phyloP scores from a whole-genome alignment of 2,113 vertebrate genomes.

The Dromaius novaehollandiae region DNA sequence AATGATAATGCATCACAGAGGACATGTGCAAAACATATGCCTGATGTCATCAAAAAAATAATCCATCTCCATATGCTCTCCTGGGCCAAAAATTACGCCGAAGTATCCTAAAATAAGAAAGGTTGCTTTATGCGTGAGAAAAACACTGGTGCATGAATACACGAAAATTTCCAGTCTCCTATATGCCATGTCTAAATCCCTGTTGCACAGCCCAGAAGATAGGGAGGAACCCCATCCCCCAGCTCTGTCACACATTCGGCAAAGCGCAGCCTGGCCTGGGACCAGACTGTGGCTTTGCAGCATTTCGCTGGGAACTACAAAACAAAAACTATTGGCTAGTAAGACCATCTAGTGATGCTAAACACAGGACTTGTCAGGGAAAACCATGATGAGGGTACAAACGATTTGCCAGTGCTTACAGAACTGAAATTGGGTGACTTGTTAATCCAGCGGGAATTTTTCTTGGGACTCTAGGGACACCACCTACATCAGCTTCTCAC shows the following conservation, averaged over 20 bases:
- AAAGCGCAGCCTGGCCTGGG: not conserved
- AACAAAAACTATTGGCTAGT: not conserved
- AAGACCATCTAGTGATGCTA: not conserved
- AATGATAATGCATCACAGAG: not conserved
- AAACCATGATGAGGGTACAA: not conserved
- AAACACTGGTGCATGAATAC: not conserved
- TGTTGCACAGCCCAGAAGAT: not conserved
- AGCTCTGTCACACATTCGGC: not conserved
- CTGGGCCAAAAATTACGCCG: not conserved
- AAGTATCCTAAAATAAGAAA: constrained; percentile 15
- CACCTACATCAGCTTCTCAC: rapidly evolving
- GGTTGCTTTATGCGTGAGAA: constrained; percentile 30
- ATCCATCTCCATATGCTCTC: constrained; percentile 28
- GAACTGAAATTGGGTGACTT: not conserved
- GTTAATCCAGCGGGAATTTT: not conserved
- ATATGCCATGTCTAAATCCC: not conserved
- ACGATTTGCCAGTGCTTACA: not conserved
- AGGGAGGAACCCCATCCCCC: not conserved
- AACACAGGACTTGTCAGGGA: not conserved
- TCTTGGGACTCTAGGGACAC: not conserved
- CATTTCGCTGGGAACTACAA: not conserved
- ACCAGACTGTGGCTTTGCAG: not conserved
- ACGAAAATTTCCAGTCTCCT: not conserved
- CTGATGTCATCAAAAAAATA: constrained; percentile 26
- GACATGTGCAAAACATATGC: constrained; percentile 37